Conservation (phyloP, 2,888 invertebrate species). For the Pristionchus arcanus region DNA sequence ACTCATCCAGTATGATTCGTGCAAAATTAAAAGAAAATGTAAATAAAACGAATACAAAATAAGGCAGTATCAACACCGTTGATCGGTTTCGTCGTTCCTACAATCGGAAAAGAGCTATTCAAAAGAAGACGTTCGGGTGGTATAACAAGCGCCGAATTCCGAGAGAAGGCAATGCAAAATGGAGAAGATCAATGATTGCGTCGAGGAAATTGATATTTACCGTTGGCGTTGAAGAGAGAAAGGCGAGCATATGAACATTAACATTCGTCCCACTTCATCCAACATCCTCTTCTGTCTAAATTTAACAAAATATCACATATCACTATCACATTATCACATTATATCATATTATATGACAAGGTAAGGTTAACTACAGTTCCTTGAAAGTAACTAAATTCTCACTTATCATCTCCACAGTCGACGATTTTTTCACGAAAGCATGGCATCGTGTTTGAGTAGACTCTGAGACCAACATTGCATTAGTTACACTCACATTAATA, state of each 20-base stretch:
- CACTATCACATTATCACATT: too few relatives aligned
- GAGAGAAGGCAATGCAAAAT: background rate
- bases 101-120: background rate
- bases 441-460: conserved; percentile 74
- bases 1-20: too few relatives aligned
- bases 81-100: too few relatives aligned
- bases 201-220: conserved; percentile 52
- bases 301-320: too few relatives aligned
- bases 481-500: background rate
- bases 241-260: conserved; percentile 78
- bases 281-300: conserved; percentile 70
- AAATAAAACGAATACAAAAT: too few relatives aligned
- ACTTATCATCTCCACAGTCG: conserved; percentile 75
- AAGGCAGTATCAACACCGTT: too few relatives aligned
- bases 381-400: background rate
- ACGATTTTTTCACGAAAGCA: conserved; percentile 76
- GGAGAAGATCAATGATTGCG: background rate
- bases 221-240: conserved; percentile 73
- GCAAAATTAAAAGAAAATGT: too few relatives aligned
- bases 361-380: too few relatives aligned
- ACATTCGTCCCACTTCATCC: conserved; percentile 75
- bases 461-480: conserved; percentile 60
- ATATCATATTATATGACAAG: too few relatives aligned
- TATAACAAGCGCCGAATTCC: background rate
- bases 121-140: background rate